Percentiles rank a stretch among this genome's conserved stretches.
These are phyloP conservation scores for Phalloptychus januarius DNA, from an alignment of 2,797 vertebrate species.

Conservation along the genomic window DNA sequence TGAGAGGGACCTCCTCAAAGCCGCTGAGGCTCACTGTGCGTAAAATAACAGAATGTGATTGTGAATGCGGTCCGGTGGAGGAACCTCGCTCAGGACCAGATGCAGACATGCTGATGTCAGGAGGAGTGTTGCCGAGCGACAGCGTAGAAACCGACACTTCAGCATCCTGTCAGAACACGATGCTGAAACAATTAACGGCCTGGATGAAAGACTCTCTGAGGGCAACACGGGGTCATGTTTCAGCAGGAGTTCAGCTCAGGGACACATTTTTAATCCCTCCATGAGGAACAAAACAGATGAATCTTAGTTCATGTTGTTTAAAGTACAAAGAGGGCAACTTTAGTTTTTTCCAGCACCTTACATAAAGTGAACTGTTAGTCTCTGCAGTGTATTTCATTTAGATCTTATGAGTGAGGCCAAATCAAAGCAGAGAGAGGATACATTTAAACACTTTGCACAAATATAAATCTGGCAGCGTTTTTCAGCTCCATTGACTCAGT, in stretches of 20 bases:
- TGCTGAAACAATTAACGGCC: slow-evolving; percentile 9
- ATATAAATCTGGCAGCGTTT: neutral
- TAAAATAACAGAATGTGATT: slow-evolving; percentile 10
- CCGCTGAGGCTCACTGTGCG: slow-evolving; percentile 9
- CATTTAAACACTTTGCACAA: neutral
- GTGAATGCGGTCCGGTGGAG: slow-evolving; percentile 22
- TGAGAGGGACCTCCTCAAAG: neutral
- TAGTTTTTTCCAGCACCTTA: neutral
- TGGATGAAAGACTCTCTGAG: slow-evolving; percentile 17
- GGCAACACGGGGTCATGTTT: slow-evolving; percentile 34
- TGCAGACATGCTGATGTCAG: slow-evolving; percentile 36
- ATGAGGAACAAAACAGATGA: neutral
- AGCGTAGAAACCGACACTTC: slow-evolving; percentile 36
- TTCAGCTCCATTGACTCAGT: neutral
- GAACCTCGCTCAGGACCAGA: slow-evolving; percentile 24
- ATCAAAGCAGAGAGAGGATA: neutral
- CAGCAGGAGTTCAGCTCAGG: slow-evolving; percentile 5
- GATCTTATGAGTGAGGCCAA: neutral
- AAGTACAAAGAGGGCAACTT: neutral
- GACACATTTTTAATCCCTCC: neutral
- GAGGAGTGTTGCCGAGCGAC: neutral
- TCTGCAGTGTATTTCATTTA: neutral
- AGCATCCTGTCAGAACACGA: slow-evolving; percentile 26
- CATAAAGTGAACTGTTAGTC: neutral
- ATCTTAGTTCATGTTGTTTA: neutral